Base-by-base conservation (phyloP, 2,888 invertebrate genomes). In the Drosophila robusta region DNA sequence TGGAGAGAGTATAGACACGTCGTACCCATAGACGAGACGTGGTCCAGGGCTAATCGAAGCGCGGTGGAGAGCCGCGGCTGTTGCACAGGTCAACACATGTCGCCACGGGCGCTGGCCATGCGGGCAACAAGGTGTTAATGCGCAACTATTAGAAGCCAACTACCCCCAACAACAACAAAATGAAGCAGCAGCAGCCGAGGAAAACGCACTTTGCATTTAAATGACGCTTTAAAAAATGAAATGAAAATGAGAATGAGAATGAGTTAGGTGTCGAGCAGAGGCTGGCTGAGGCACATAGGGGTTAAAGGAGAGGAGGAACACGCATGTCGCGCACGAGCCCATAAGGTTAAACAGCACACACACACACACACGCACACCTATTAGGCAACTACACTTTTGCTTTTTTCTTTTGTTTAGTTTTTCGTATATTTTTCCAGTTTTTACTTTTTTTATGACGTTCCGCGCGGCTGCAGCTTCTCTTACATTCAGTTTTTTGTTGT, bases 141-240 rank as follows among this genome's bases (percentile, higher is more conserved):
- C 77, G 67, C 61, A 76, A 67, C 76, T 80, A 80, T 72, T 71
- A 74, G 39, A 44, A 49, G 24, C 36, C 6, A 78, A 51, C 84
- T 85, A 87, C 80, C 87, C 89, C 73, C 58, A 8, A 46, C 14
- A 16, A 39, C n/a, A 9, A 36, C 34, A 32, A 9, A 16, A 32
- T n/a, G 51, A 1, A n/a, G 26, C 26, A 57, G 39, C 32, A 41
- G 39, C 12, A 46, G 4, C 32, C n/a, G 22, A 26, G 16, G 4
- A 44, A 32, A 29, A 32, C 83, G 75, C 66, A 42, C 70, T 69
- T 70, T 87, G 89, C 88, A 84, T 84, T 85, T 88, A 89, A 84
- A 84, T 89, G 88, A 84, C 68, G 89, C 72, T 68, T 81, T 76
- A 62, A 66, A 63, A 80, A 62, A 66, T 45, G 49, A 41, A 81